Evolutionary conservation across 1,140 invertebrate species (phyloP), one percentile per base, ranked within the genome.

Genomic region (Aphaenogaster ashmeadi): DNA sequence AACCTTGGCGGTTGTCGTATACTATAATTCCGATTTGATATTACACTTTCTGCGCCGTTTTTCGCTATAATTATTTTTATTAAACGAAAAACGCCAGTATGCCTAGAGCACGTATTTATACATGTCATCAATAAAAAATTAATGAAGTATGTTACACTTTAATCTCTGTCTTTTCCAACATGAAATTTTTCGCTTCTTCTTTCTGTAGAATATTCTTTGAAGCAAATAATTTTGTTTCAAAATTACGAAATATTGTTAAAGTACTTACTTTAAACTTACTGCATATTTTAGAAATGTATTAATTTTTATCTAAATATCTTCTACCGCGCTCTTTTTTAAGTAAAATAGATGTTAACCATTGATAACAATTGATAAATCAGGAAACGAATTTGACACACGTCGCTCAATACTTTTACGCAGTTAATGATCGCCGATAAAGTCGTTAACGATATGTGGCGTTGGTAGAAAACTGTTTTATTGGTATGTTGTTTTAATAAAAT

Each of bases 41-140:
- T 56, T 27, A 79, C 67, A 71, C 21, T 74, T 86, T 86, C 36
- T 75, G 7, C 60, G 75, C 54, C 67, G 36, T 89, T 87, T 89
- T 66, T 72, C 69, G 78, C 38, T 89, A n/a, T 89, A 89, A 89
- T 87, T 90, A 90, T 90, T 83, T 89, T 87, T 87, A 66, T 84
- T 89, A 64, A 78, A 78, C 44, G 27, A 15, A 77, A 50, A 79
- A 67, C 47, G 21, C n/a, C 33, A 62, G 56, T 89, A 71, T 83
- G 84, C 62, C 50, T 56, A 87, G 50, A 79, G 52, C 75, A 87
- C 85, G 15, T 83, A 87, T 89, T 87, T 75, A 87, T 89, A 87
- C 64, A 86, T 87, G 78, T 90, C 78, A 33, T 56, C 18, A 89
- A 90, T 90, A 90, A 90, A 90, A 56, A 90, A n/a, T 9, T 41